Evolutionary conservation across 2,888 invertebrate species (phyloP), one percentile per base, ranked within the genome.

Genomic region (Torymus aiolomorphi): DNA sequence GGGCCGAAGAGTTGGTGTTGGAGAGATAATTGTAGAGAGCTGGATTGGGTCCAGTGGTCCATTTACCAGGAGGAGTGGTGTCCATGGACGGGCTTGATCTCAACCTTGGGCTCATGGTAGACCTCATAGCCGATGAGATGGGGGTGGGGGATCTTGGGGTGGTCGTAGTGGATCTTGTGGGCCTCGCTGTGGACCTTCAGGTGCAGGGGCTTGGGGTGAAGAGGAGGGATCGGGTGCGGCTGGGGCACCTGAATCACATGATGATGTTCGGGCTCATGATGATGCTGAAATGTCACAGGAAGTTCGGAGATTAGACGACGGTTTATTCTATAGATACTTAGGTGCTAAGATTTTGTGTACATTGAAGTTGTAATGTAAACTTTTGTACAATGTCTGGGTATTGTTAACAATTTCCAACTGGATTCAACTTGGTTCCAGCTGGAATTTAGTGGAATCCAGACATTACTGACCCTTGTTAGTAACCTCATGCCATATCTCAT

Each of bases 101-200:
- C 90, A 84, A 92, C 76, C 91, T 93, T 72, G 91, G 92, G 87
- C 88, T 88, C 88, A 90, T 91, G 84, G 90, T 90, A 80, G 88
- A 92, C 72, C 90, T 92, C 62, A 91, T 92, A 63, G 90, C 93
- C 82, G 91, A 93, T 24, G 91, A 93, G 90, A 89, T 93, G 84
- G 90, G 93, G 82, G 90, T 92, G 54, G 89, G 91, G 0, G 90
- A 92, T 2, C 89, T 92, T 5, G 90, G 86, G 84, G 65, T 74
- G 83, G 31, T 84, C 84, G 82, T 87, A 87, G 76, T 88, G 89
- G 78, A 89, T 85, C 80, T 86, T 86, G 63, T 80, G 82, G 5
- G 85, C 74, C 2, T 88, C 85, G 74, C 84, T 82, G 57, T 89
- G 87, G 54, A 86, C 87, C 84, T 88, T 87, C 78, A 89, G 82